Evolutionary conservation across 1,140 invertebrate genomes (phyloP), one percentile per base, ranked within the genome.

Genomic region (Cotesia chilonis): DNA sequence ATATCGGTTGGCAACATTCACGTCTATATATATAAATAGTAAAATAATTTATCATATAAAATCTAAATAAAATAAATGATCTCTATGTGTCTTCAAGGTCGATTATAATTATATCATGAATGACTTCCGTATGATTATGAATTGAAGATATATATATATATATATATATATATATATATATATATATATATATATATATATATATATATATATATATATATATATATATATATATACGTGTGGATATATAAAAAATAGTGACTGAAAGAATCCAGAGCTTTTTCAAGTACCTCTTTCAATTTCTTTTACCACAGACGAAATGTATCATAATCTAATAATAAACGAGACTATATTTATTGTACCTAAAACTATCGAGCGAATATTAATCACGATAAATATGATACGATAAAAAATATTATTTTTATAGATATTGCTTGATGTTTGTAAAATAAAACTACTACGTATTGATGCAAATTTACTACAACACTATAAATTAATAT

Each of bases 301-400:
- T 47, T 47, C 59, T 70, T 47, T 68, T 47, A 47, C 28, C 61
- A 52, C 38, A 70, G 68, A 70, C 68, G n/a, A 66, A 37, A 41
- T 59, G n/a, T 59, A 69, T 69, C 54, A 60, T 63, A n/a, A 4
- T 41, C 59, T 70, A 70, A 63, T 70, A 63, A 70, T 70, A 70
- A 38, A 38, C 37, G 37, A 61, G 57, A 41, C 68, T 63, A 57
- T 59, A 63, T 69, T 35, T 36, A 61, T 10, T 70, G 2, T 28
- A 65, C 63, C n/a, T 41, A 65, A 37, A 65, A 65, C 36, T 37
- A 65, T 47, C n/a, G 63, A 65, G 4, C 9, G 41, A 38, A 12
- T 10, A 47, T 47, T 47, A 47, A 47, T 47, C 6, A 47, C 41
- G 41, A 47, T 47, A 63, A 63, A 63, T 36, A 9, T 65, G 35